Evolutionary conservation across 1,140 invertebrate genomes (phyloP), one percentile per base, ranked within the genome.

Genomic region (Eumeta japonica): DNA sequence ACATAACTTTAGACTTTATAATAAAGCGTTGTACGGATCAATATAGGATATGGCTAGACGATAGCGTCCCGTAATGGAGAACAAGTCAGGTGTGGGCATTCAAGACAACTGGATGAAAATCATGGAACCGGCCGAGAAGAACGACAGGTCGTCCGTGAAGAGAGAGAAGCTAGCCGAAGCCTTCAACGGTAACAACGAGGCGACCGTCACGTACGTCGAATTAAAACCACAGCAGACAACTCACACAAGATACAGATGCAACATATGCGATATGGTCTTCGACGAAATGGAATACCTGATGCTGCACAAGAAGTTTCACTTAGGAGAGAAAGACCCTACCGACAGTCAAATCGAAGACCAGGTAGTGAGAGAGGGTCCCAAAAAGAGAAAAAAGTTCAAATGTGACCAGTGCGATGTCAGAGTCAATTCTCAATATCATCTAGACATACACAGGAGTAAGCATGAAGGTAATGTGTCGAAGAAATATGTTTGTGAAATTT

Each of bases 41-140:
- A 74, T 74, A 73, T 58, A 43, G n/a, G 43, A 28, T 27, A 28
- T 41, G 37, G 48, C 29, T 24, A 30, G 48, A 45, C 44, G 36
- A 37, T 60, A 62, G 62, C 62, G 61, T 66, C 58, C 53, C 31
- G 61, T 66, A 68, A 71, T 71, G 66, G 64, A 71, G 57, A 58
- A 53, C 16, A 73, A 73, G 50, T 54, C 62, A 37, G 62, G 55
- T 30, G 58, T 52, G 36, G 58, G 60, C n/a, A 62, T 73, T 43
- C 60, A 60, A 46, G 64, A 71, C 28, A 62, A 73, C 36, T 73
- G 66, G 68, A 67, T 73, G 58, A 73, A 71, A 55, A 67, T 73
- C 50, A 73, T 73, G 68, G 68, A 73, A 44, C 64, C 68, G 46
- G 57, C 65, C 49, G 55, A n/a, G n/a, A n/a, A n/a, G n/a, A n/a